Evolutionary conservation across 1,140 invertebrate genomes (phyloP).

Genomic region (Anastrepha obliqua): DNA sequence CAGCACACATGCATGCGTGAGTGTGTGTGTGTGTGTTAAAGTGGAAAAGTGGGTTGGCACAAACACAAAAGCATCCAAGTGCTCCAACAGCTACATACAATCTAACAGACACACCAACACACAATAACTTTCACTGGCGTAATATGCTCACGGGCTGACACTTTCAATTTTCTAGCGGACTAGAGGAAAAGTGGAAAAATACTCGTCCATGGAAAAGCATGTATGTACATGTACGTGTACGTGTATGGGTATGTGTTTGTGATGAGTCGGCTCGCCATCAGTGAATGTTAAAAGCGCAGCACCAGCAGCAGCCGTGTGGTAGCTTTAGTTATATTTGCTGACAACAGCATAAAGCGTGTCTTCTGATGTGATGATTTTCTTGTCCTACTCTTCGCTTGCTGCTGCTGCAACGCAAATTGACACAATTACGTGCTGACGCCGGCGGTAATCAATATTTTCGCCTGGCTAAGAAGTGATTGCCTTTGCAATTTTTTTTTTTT

Average conservation of each 20-base stretch:
- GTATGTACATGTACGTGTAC: not conserved
- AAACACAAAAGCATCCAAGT: not conserved
- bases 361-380: not conserved
- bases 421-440: constrained; percentile 52
- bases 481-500: not conserved
- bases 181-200: constrained; percentile 3
- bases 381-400: not conserved
- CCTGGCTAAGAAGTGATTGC: constrained; percentile 4
- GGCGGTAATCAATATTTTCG: constrained; percentile 51
- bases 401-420: constrained; percentile 32
- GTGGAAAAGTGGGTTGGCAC: not conserved
- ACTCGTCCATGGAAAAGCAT: not conserved
- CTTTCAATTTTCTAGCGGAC: constrained; percentile 46
- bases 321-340: constrained; percentile 35
- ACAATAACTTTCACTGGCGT: constrained; percentile 41
- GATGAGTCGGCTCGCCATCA: not conserved
- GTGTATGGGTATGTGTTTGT: not conserved
- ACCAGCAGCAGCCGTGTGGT: constrained; percentile 12
- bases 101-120: not conserved
- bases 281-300: constrained; percentile 36
- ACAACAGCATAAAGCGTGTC: constrained; percentile 34
- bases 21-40: constrained; percentile 5
- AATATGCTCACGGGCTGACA: constrained; percentile 38
- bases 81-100: not conserved
- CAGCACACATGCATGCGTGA: not conserved